Evolutionary conservation across 92 coral and sea anemone species (phyloP), one percentile per base, ranked within the genome.

Genomic region (Phenganax stokvisi): DNA sequence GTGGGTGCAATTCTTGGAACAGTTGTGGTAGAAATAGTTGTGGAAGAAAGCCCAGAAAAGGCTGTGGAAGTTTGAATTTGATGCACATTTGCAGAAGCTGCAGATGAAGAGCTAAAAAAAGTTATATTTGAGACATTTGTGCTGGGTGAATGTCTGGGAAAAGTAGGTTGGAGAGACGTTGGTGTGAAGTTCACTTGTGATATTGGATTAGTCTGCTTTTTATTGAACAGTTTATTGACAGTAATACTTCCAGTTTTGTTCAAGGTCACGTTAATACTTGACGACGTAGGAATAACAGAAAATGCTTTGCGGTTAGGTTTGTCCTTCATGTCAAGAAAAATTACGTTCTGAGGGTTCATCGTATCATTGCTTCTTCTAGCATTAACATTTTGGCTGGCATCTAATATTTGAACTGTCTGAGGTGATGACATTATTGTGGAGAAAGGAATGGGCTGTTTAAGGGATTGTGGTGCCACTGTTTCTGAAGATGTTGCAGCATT

Each of bases 221-320:
- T 63, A 47, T 79, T 79, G 57, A 51, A 62, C 3, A 79, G 30
- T 68, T 64, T 79, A 53, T 79, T 79, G 1, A 47, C 67, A 12
- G 83, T 64, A 53, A 79, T 79, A 17, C 83, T 79, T 51, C 83
- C 83, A 2, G 65, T 57, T 8, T 56, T 79, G 56, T 64, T 79
- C 25, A 79, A 65, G 29, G 83, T 79, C 9, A 79, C 83, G 69
- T 65, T 79, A 55, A 79, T 79, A 54, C 61, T 44, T 7, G 83
- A 79, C 51, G 83, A 79, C 1, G 83, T 63, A 16, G 83, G 83
- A 27, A 63, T 65, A 13, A 63, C 60, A 3, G 74, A 37, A 11
- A 79, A 31, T 52, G 73, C 54, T 68, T 68, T 68, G 47, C 15
- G 53, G 31, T 30, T 13, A 17, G 70, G 70, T 44, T 68, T 68